phyloP scores from a whole-genome alignment of 1,140 invertebrate species.

The Rhagoletis zephyria region DNA sequence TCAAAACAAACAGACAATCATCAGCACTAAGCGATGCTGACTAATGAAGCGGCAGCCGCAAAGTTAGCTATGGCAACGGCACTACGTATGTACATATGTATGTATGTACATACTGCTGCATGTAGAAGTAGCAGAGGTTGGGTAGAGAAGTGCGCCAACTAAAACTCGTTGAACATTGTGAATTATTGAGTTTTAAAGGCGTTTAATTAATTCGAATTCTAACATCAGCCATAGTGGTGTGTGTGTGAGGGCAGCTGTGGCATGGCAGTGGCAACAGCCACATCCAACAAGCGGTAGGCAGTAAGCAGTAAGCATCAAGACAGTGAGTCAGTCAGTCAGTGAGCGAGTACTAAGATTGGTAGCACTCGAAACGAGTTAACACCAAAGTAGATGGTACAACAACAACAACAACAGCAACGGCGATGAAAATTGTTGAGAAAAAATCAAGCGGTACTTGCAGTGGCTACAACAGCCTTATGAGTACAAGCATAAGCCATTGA shows the following conservation, averaged over 20 bases:
- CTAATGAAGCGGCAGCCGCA: conserved; percentile 6
- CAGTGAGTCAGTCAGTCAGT: neutral
- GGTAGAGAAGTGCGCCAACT: conserved; percentile 37
- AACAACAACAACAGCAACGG: conserved; percentile 27
- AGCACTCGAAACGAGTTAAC: conserved; percentile 45
- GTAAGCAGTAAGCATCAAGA: neutral
- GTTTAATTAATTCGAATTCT: conserved; percentile 58
- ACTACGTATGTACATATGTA: conserved; percentile 12
- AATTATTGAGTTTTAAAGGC: conserved; percentile 58
- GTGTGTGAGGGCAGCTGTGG: neutral
- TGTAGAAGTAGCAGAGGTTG: neutral
- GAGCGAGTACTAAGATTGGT: conserved; percentile 27
- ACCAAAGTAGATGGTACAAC: conserved; percentile 26
- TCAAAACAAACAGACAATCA: neutral
- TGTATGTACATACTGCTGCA: neutral
- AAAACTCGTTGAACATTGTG: conserved; percentile 45
- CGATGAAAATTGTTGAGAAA: neutral
- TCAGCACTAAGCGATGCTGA: conserved; percentile 34
- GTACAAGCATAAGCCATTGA: neutral
- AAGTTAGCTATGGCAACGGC: neutral
- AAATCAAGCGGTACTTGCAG: neutral
- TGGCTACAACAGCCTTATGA: neutral
- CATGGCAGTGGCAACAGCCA: conserved; percentile 2
- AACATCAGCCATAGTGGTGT: conserved; percentile 41
- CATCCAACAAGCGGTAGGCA: neutral